phyloP scores from a whole-genome alignment of 2,888 invertebrate genomes.

The Cremastinae sp. region DNA sequence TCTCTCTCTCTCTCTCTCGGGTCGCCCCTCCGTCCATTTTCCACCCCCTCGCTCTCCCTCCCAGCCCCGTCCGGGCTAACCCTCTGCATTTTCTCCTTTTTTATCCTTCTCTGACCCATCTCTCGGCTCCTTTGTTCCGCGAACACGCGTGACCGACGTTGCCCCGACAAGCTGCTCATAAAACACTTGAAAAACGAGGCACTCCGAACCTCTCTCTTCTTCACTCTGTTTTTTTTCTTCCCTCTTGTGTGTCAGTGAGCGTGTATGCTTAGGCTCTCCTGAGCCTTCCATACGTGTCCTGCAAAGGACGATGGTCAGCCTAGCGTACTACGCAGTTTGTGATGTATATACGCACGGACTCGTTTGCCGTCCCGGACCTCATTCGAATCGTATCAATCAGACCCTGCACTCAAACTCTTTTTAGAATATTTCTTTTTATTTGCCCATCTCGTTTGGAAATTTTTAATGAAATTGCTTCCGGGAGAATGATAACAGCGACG shows the following conservation, averaged over 20 bases:
- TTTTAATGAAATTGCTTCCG: too few relatives aligned
- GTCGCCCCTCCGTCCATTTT: constrained; percentile 37
- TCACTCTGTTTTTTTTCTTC: background rate
- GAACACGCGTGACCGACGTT: constrained; percentile 52
- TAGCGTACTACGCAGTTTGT: constrained; percentile 2
- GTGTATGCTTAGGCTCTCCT: constrained; percentile 4
- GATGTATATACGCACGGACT: constrained; percentile 9
- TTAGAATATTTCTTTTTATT: too few relatives aligned
- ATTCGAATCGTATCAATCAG: constrained; percentile 58
- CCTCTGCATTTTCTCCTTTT: constrained; percentile 42
- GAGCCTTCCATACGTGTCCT: background rate
- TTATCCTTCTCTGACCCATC: constrained; percentile 27
- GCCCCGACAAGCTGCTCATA: constrained; percentile 52
- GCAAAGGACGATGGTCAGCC: constrained; percentile 6
- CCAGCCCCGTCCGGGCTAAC: constrained; percentile 30
- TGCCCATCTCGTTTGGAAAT: too few relatives aligned
- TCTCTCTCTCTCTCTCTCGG: constrained; percentile 6
- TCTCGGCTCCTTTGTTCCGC: constrained; percentile 44
- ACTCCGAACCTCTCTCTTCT: background rate
- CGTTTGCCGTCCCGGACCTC: constrained; percentile 18
- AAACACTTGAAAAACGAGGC: constrained; percentile 53
- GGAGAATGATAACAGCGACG: too few relatives aligned
- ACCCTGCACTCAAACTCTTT: constrained; percentile 9
- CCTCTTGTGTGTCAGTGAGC: background rate
- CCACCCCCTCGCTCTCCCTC: constrained; percentile 10